Evolutionary conservation across 2,113 vertebrate species (phyloP), one percentile per base, ranked within the genome.

Genomic region (Vidua chalybeata): DNA sequence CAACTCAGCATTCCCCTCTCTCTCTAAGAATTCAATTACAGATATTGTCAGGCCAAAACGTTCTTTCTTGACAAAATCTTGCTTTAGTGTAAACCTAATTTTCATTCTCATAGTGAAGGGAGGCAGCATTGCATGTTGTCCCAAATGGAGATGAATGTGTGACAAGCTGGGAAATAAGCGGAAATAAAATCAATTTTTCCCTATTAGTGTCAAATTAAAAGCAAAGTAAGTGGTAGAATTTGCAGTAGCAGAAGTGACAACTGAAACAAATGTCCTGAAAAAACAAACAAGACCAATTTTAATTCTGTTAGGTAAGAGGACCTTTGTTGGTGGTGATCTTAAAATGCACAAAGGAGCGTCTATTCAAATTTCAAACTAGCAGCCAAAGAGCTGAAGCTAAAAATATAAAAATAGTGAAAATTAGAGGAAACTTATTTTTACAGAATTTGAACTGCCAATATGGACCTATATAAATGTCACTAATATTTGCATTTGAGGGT

Each of bases 101-200:
- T 94, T 85, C 67, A 39, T 73, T 63, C 63, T 76, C 67, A 23
- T 20, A 23, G 23, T 67, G 33, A 85, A 83, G 31, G 16, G 13
- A 93, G 41, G 45, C 54, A 66, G 54, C 37, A 63, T 43, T 27
- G 11, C 13, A 11, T 62, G 33, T 52, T 91, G 84, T 79, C 87
- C 84, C 77, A 94, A 88, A 74, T 91, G 59, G 79, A 93, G 91
- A 91, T 1, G 30, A 85, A 69, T 46, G 55, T 72, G 63, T 94
- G 84, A 93, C 55, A 88, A 86, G 24, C 39, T 63, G 52, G 82
- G 75, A 95, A 96, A 62, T 91, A 87, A 82, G 92, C 82, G 67
- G 78, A 95, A 95, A 94, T 94, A 93, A 96, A 97, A 93, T 90
- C 72, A 92, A 87, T 87, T 93, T 93, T 94, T 93, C 68, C 83